Evolutionary conservation across 2,888 invertebrate species (phyloP).

Genomic region (Morpho deidamia): DNA sequence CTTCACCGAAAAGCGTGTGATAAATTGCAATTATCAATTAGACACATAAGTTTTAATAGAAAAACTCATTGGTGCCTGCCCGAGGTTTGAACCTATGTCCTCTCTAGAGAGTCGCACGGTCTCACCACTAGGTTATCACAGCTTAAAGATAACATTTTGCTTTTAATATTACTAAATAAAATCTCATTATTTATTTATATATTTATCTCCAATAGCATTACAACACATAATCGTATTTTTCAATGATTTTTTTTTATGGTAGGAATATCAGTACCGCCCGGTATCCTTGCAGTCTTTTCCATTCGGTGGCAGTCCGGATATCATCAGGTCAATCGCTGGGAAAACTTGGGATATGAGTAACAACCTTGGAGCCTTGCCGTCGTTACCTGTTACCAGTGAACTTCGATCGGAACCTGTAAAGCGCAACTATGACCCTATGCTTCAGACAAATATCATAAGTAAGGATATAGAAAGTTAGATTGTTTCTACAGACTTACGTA

Average conservation of each 20-base stretch:
- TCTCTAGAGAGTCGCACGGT: too few species aligned
- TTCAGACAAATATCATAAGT: conserved; percentile 65
- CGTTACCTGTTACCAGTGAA: conserved; percentile 50
- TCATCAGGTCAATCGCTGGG: conserved; percentile 55
- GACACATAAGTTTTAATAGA: too few species aligned
- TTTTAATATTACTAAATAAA: too few species aligned
- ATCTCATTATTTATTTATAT: too few species aligned
- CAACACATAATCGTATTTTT: background rate
- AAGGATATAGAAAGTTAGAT: conserved; percentile 28
- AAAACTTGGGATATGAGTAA: conserved; percentile 69
- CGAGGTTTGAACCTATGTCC: too few species aligned
- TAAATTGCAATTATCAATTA: too few species aligned
- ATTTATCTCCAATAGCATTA: too few species aligned
- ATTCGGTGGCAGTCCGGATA: conserved; percentile 60
- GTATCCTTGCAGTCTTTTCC: conserved; percentile 56
- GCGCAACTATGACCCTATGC: conserved; percentile 63
- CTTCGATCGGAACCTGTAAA: conserved; percentile 61
- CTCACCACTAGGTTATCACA: too few species aligned
- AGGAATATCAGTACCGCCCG: conserved; percentile 66
- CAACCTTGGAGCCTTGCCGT: conserved; percentile 50
- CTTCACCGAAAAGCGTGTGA: too few species aligned
- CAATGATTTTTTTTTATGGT: conserved; percentile 10
- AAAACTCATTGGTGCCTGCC: too few species aligned
- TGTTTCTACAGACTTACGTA: too few species aligned
- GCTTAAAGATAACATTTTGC: too few species aligned